Evolutionary conservation across 2,797 vertebrate genomes (phyloP), one percentile per base, ranked within the genome.

Genomic region (Heliangelus exortis): DNA sequence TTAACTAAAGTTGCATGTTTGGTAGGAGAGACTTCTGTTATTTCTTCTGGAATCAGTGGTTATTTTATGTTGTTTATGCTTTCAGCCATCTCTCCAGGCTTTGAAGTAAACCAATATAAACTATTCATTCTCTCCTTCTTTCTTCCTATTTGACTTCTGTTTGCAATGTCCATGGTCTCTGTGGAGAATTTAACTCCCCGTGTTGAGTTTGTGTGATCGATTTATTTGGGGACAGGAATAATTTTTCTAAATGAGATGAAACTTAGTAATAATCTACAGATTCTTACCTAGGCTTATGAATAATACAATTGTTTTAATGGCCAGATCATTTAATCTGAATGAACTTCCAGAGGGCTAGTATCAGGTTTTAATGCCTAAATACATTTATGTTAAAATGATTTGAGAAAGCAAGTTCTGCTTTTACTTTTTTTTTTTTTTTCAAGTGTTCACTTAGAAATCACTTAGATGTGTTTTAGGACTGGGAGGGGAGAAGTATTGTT

Each of bases 271-370:
- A 51, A 62, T 34, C 55, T 68, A 21, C 21, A 62, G 33, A 84
- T 83, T 79, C 89, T 89, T 77, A 45, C 76, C 33, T 41, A 43
- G 57, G 19, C 1, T 36, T 80, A 53, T 39, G 3, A 67, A 72
- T 67, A 92, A 45, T 26, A 59, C 14, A 26, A 22, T 43, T 94
- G 20, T 83, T 81, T 91, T 93, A 43, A 78, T 86, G 78, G n/a
- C 61, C 45, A 92, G 87, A 95, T 83, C 29, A 86, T 96, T 92
- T 84, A 86, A 62, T 87, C 68, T 80, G 48, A 93, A 87, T 78
- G 71, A 84, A 75, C 21, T 88, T 94, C 87, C 65, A 68, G 58
- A 79, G 17, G 43, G 41, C 31, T 77, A 74, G 25, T 89, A 69
- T 16, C 21, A 73, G 57, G 47, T 77, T 87, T 85, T 77, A 65